Evolutionary conservation across 92 coral and sea anemone genomes (phyloP), one percentile per base, ranked within the genome.

Genomic region (Muricea muricata): DNA sequence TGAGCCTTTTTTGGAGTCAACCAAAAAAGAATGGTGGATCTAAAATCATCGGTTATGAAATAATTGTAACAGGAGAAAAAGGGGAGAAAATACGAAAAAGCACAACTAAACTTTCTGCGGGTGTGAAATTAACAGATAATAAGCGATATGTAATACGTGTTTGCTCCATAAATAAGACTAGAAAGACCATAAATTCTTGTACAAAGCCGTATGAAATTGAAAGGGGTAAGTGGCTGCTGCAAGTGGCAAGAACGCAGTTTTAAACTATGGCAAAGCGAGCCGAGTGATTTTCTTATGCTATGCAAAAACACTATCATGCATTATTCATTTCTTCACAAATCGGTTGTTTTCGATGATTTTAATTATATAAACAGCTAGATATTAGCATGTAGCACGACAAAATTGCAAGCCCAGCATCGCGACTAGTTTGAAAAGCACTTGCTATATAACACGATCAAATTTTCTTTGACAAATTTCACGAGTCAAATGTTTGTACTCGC

Each of bases 1-100:
- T 74, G 24, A 37, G 63, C 7, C 61, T 74, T 6, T 45, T 24
- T 9, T 74, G 80, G 80, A 46, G 18, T 35, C 80, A 55, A 45
- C 80, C 80, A 2, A 28, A 50, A 1, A 45, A 23, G 14, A 48
- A 74, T 48, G 80, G 80, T 45, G 80, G 80, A 25, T 23, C 39
- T 45, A 45, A 46, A 20, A 47, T 74, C 6, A 48, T 74, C 33
- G 35, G 31, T n/a, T 74, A 74, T 45, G 61, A 45, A 10, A 35
- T 74, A 2, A 26, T 25, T 29, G 57, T 55, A 28, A 74, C 37
- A 18, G 78, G 33, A 0, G 34, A 74, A 4, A 40, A 45, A 6
- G 14, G 14, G 24, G 15, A 33, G 21, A 32, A 72, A 15, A 40
- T 72, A 72, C 55, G 24, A 8, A 34, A 24, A 47, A 23, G 23